Percentiles rank a stretch among this genome's conserved stretches.
These are phyloP conservation scores for Periparus ater DNA, from an alignment of 2,797 vertebrate species.

Conservation along the genomic window DNA sequence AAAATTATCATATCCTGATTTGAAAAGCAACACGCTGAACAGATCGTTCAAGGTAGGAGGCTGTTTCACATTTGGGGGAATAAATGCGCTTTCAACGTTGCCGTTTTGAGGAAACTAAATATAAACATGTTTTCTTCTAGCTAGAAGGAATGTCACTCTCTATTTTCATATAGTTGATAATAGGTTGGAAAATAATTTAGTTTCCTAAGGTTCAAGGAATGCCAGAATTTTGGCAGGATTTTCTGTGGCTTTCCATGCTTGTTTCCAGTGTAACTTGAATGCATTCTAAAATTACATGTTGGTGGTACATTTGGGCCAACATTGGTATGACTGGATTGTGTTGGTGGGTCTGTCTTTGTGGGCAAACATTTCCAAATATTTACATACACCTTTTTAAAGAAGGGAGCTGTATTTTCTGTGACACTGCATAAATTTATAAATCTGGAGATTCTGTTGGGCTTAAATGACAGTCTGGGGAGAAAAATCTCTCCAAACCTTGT, in stretches of 20 bases:
- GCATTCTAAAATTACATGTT: not conserved
- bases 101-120: not conserved
- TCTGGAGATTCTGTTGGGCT: fast-evolving
- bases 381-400: not conserved
- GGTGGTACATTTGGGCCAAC: not conserved
- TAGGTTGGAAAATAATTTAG: not conserved
- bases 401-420: not conserved
- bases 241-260: not conserved
- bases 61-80: not conserved
- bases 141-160: not conserved
- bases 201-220: not conserved
- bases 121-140: not conserved
- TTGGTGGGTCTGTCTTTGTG: fast-evolving
- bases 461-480: not conserved
- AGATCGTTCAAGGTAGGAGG: constrained; percentile 30
- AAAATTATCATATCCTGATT: not conserved
- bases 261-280: not conserved
- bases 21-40: not conserved
- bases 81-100: not conserved
- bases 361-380: not conserved
- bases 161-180: not conserved
- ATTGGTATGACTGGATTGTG: no score
- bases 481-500: not conserved
- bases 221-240: not conserved
- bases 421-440: not conserved